These are phyloP conservation scores for Agriopis leucophaearia DNA, from an alignment of 2,888 invertebrate species.

Conservation along the genomic window DNA sequence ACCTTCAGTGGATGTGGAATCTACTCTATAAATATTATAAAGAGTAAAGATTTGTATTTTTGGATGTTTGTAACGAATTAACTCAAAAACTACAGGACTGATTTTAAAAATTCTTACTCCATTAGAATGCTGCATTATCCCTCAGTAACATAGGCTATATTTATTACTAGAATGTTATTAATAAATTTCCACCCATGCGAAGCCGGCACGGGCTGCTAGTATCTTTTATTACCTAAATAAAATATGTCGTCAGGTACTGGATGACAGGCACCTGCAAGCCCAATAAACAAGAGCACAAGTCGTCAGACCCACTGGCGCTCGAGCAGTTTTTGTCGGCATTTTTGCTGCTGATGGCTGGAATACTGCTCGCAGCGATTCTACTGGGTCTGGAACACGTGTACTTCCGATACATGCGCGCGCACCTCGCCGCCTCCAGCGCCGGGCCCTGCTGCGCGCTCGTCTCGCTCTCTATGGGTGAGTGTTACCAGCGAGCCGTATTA, in stretches of 20 bases:
- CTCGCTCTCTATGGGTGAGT: slow-evolving; percentile 93
- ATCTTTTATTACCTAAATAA: too few relatives aligned
- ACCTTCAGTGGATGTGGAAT: too few relatives aligned
- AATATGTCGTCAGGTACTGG: slow-evolving; percentile 90
- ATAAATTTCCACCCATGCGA: too few relatives aligned
- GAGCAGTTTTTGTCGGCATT: slow-evolving; percentile 99
- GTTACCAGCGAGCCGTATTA: not conserved
- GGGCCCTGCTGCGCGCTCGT: slow-evolving; percentile 98
- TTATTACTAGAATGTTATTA: too few relatives aligned
- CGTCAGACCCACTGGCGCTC: slow-evolving; percentile 95
- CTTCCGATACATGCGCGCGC: slow-evolving; percentile 96
- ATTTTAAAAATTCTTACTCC: too few relatives aligned
- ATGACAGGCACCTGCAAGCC: slow-evolving; percentile 98
- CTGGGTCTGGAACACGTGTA: slow-evolving; percentile 97
- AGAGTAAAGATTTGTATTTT: too few relatives aligned
- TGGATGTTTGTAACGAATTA: too few relatives aligned
- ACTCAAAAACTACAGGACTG: too few relatives aligned
- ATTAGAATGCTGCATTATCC: too few relatives aligned
- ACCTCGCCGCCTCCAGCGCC: slow-evolving; percentile 94
- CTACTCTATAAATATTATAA: too few relatives aligned
- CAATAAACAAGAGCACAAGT: slow-evolving; percentile 96
- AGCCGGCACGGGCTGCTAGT: too few relatives aligned
- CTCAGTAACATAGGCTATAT: too few relatives aligned
- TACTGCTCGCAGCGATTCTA: slow-evolving; percentile 94
- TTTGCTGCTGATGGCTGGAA: slow-evolving; percentile 97